Evolutionary conservation across 92 coral and sea anemone genomes (phyloP).

Genomic region (Actinostola sp.): DNA sequence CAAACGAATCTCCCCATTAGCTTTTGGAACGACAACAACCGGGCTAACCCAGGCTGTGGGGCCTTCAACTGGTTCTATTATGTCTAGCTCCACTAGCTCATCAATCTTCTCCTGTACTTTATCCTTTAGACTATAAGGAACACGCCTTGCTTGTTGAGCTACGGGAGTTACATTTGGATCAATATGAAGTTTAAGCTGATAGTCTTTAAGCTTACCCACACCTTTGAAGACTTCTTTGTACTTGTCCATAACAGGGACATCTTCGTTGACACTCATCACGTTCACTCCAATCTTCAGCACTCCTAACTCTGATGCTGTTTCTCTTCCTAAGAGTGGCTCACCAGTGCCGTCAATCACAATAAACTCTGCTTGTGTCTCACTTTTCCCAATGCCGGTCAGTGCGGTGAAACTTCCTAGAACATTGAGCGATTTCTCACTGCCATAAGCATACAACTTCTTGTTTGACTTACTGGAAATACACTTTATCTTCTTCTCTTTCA

Average conservation of each 20-base stretch:
- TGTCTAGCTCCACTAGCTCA: constrained; percentile 27
- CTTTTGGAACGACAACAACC: constrained; percentile 1
- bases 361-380: constrained; percentile 18
- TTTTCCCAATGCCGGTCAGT: no score
- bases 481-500: constrained; percentile 22
- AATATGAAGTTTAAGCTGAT: constrained; percentile 14
- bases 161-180: constrained; percentile 24
- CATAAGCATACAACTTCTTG: constrained; percentile 22
- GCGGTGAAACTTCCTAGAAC: constrained; percentile 16
- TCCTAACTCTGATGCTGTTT: constrained; percentile 19
- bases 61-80: constrained; percentile 23
- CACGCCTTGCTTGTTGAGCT: constrained; percentile 35
- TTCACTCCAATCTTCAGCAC: neutral
- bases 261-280: constrained; percentile 7
- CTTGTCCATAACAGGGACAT: neutral
- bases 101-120: constrained; percentile 33
- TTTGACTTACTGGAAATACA: constrained; percentile 3
- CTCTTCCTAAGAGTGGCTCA: constrained; percentile 23
- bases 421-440: constrained; percentile 22
- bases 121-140: constrained; percentile 26
- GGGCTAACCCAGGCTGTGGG: constrained; percentile 12
- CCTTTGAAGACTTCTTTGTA: constrained; percentile 24
- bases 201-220: constrained; percentile 30
- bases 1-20: neutral
- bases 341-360: constrained; percentile 20